These are phyloP conservation scores for Myrmecobius fasciatus DNA, from an alignment of 2,113 vertebrate genomes.

Conservation along the genomic window DNA sequence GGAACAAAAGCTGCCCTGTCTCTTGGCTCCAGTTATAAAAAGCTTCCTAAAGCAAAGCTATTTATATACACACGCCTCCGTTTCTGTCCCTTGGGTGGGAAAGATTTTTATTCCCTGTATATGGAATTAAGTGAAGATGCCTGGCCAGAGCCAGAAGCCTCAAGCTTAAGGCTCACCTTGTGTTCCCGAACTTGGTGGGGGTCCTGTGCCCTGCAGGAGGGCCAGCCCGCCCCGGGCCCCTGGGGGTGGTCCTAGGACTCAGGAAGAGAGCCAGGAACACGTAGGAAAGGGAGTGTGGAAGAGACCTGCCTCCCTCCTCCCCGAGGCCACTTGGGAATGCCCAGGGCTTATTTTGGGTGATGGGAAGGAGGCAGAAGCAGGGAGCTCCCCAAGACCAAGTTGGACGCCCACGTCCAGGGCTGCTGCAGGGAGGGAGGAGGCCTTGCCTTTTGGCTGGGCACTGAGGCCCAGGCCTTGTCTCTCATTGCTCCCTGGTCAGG, in stretches of 20 bases:
- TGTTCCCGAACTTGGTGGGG: background rate
- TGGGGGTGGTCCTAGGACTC: background rate
- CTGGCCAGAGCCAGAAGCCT: background rate
- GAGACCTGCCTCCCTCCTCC: background rate
- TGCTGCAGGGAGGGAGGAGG: background rate
- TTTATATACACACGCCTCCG: background rate
- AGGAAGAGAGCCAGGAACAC: background rate
- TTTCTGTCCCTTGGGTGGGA: background rate
- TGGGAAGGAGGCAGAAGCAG: background rate
- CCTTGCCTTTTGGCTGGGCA: fast-evolving
- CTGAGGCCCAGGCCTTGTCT: too few relatives aligned
- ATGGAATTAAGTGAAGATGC: fast-evolving
- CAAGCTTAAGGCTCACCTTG: background rate
- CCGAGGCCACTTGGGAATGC: background rate
- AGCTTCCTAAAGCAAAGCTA: background rate
- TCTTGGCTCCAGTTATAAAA: background rate
- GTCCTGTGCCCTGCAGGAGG: background rate
- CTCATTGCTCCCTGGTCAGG: background rate
- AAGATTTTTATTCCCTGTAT: background rate
- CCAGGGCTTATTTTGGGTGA: too few relatives aligned
- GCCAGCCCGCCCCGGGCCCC: fast-evolving
- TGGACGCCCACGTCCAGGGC: background rate
- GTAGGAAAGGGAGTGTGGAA: background rate
- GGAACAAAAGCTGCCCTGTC: background rate
- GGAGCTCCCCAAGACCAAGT: fast-evolving